These are phyloP conservation scores for Solea senegalensis DNA, from an alignment of 2,113 vertebrate genomes.

Conservation along the genomic window DNA sequence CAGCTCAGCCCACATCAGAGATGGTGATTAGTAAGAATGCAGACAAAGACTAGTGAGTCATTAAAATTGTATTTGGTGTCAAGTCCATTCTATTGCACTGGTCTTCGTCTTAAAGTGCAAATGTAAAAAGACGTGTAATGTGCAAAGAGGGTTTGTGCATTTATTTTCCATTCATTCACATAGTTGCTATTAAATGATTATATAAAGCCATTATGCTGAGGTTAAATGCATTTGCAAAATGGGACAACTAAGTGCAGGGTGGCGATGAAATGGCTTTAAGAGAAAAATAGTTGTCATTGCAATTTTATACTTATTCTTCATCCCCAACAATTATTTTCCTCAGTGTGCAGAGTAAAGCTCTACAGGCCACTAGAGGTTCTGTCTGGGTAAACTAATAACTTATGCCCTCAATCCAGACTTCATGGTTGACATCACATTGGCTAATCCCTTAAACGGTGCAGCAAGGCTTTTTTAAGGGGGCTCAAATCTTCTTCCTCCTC, in stretches of 20 bases:
- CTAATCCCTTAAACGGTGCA: slow-evolving; percentile 68
- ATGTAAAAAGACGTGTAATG: slow-evolving; percentile 18
- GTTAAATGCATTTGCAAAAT: slow-evolving; percentile 40
- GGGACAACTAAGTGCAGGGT: background rate
- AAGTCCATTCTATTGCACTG: background rate
- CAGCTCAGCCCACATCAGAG: background rate
- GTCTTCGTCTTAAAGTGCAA: slow-evolving; percentile 22
- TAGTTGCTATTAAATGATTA: slow-evolving; percentile 49
- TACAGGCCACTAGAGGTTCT: slow-evolving; percentile 30
- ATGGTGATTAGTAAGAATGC: slow-evolving; percentile 6
- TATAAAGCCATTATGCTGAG: slow-evolving; percentile 48
- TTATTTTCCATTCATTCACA: slow-evolving; percentile 36
- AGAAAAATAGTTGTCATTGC: slow-evolving; percentile 5
- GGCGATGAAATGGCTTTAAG: slow-evolving; percentile 27
- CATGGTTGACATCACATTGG: slow-evolving; percentile 48
- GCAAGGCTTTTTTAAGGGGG: slow-evolving; percentile 13
- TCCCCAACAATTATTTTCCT: slow-evolving; percentile 23
- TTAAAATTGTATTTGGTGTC: slow-evolving; percentile 39
- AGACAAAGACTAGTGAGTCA: slow-evolving; percentile 18
- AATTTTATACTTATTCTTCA: slow-evolving; percentile 16
- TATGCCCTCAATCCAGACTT: slow-evolving; percentile 55
- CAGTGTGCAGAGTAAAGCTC: slow-evolving; percentile 43
- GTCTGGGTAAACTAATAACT: slow-evolving; percentile 63
- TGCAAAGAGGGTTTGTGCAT: slow-evolving; percentile 19
- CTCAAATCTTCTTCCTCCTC: no score